Base-by-base conservation (phyloP, 1,140 invertebrate genomes). In the Drosophila quadrilineata region DNA sequence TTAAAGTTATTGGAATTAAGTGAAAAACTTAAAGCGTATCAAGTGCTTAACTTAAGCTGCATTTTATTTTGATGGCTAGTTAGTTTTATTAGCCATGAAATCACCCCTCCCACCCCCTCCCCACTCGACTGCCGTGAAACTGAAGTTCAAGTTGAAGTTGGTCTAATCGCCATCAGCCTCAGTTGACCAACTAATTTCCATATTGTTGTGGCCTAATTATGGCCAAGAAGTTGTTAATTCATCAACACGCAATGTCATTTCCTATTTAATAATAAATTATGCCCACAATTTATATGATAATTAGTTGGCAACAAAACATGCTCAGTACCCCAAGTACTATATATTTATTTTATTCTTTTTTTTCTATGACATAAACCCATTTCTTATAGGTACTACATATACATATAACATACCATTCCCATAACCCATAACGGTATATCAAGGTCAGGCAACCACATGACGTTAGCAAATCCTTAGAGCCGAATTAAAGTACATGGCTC, bases 221-320 rank as follows among this genome's bases (percentile, higher is more conserved):
- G 2, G 12, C 3, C 24, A 10, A 29, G 16, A 74, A 54, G 36
- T 56, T 73, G 75, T 56, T 70, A 84, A 73, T 68, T 68, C 49
- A 59, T 36, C 3, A 59, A 70, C 76, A 82, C 76, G 79, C 77
- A 76, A 76, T 48, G 73, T 70, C 65, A 82, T 73, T 73, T 82
- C 69, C 72, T 46, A 33, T 66, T 62, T 43, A 53, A 63, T 73
- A 73, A 59, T 50, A 46, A 48, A 43, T 59, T 56, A 60, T 63
- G 43, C 38, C 52, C 53, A 46, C 56, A 60, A 72, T 82, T 69
- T 48, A 60, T 43, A 48, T 66, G 49, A 57, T 62, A 66, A 50
- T 56, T 40, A 54, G 41, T 29, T 12, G 9, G 6, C 12, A n/a
- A 8, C 35, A 40, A 14, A 24, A 22, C n/a, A 12, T 9, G 54